Percentiles rank a stretch among this genome's conserved stretches.
Conservation (phyloP, 2,888 invertebrate genomes). For the Agriotes lineatus region DNA sequence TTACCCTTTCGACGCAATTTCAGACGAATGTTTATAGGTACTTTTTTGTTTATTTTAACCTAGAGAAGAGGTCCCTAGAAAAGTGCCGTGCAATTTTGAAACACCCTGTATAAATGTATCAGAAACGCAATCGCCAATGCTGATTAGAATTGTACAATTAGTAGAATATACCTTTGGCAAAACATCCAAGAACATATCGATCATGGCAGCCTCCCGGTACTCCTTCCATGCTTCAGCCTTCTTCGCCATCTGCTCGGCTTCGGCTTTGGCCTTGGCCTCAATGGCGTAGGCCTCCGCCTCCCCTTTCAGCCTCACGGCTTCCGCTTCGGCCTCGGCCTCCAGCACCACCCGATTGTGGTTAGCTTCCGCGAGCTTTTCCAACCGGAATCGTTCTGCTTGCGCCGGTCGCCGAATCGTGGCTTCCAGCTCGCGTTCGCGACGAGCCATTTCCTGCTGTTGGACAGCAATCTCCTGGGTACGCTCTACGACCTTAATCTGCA, state of each 20-base stretch:
- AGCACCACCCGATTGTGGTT: slow-evolving; percentile 88
- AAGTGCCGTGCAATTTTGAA: too few relatives aligned
- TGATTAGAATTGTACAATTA: too few relatives aligned
- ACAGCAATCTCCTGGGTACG: slow-evolving; percentile 93
- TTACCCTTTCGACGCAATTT: too few relatives aligned
- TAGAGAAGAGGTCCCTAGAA: too few relatives aligned
- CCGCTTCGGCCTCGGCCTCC: slow-evolving; percentile 96
- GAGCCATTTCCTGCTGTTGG: slow-evolving; percentile 95
- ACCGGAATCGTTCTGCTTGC: slow-evolving; percentile 91
- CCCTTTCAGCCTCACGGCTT: slow-evolving; percentile 86
- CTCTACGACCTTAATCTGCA: slow-evolving; percentile 95
- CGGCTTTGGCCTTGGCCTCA: slow-evolving; percentile 94
- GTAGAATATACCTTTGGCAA: slow-evolving; percentile 83
- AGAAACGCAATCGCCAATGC: too few relatives aligned
- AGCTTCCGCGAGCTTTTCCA: slow-evolving; percentile 96
- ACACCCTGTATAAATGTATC: too few relatives aligned
- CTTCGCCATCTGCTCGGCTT: slow-evolving; percentile 96
- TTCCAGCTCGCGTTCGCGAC: slow-evolving; percentile 92
- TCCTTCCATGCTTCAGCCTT: slow-evolving; percentile 98
- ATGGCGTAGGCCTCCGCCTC: slow-evolving; percentile 95
- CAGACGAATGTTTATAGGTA: too few relatives aligned
- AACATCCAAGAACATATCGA: slow-evolving; percentile 96
- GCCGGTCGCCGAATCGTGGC: slow-evolving; percentile 94
- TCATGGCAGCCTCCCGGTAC: slow-evolving; percentile 95
- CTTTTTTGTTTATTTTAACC: too few relatives aligned